Conservation (phyloP, 2,888 invertebrate genomes). For the Calliopum simillimum region DNA sequence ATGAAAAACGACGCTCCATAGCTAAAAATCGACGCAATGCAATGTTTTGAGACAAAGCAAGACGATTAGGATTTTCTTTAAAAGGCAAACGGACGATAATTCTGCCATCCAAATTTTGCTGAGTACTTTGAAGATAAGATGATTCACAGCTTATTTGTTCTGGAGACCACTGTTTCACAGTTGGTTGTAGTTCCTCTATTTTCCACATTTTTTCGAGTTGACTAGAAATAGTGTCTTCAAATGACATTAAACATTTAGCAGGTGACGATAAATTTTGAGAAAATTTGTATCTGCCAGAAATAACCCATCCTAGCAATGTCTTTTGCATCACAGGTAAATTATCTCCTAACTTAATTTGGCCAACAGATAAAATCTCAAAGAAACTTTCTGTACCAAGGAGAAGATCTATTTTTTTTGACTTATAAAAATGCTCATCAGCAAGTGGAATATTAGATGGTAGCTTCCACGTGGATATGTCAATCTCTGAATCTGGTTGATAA, state of each 20-base stretch:
- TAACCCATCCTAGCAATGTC: conserved; percentile 45
- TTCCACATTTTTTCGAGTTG: no score
- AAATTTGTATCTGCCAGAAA: conserved; percentile 39
- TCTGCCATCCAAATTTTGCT: no score
- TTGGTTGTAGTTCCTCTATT: no score
- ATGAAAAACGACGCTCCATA: neutral
- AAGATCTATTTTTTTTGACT: conserved; percentile 38
- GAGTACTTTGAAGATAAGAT: no score
- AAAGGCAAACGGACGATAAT: no score
- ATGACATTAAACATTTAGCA: no score
- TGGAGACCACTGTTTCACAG: no score
- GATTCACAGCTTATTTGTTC: no score
- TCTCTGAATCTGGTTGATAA: conserved; percentile 42
- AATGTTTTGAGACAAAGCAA: neutral
- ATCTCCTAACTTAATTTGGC: conserved; percentile 41
- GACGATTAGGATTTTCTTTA: no score
- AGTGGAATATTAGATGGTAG: conserved; percentile 12
- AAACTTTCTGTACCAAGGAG: conserved; percentile 43
- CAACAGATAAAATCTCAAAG: conserved; percentile 41
- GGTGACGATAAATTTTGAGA: no score
- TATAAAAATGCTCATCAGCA: no score
- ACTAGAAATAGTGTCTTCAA: no score
- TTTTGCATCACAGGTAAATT: conserved; percentile 44
- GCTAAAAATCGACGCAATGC: conserved; percentile 5
- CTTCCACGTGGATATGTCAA: conserved; percentile 41